phyloP scores from a whole-genome alignment of 2,797 vertebrate genomes.

The Valencia hispanica region DNA sequence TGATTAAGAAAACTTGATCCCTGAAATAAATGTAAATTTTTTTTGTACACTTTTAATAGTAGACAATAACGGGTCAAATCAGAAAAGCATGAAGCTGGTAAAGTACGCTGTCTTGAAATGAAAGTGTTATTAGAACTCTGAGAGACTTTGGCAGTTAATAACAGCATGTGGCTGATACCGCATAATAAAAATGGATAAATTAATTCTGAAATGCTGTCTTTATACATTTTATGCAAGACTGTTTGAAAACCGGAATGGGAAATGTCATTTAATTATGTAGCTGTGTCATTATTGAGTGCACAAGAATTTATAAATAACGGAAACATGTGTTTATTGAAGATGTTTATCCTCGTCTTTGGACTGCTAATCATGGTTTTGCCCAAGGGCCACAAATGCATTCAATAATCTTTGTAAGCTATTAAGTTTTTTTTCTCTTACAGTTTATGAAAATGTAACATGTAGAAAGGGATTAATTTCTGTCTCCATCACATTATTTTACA shows the following conservation, averaged over 20 bases:
- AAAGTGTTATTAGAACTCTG: no score
- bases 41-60: neutral
- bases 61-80: no score
- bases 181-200: no score
- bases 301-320: neutral
- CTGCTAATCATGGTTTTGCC: neutral
- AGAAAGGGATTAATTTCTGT: neutral
- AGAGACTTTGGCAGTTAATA: neutral
- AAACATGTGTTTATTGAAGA: conserved; percentile 4
- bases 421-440: neutral
- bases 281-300: neutral
- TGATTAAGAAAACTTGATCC: neutral
- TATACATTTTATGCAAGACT: neutral
- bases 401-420: neutral
- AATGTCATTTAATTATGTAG: neutral
- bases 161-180: no score
- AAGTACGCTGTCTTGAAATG: no score
- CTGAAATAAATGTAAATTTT: neutral
- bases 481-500: neutral
- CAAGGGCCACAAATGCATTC: neutral
- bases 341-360: neutral
- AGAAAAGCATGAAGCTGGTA: no score
- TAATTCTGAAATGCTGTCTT: neutral
- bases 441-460: neutral
- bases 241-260: neutral